Base-by-base conservation (phyloP, 2,888 invertebrate genomes). In the Taenaris catops region DNA sequence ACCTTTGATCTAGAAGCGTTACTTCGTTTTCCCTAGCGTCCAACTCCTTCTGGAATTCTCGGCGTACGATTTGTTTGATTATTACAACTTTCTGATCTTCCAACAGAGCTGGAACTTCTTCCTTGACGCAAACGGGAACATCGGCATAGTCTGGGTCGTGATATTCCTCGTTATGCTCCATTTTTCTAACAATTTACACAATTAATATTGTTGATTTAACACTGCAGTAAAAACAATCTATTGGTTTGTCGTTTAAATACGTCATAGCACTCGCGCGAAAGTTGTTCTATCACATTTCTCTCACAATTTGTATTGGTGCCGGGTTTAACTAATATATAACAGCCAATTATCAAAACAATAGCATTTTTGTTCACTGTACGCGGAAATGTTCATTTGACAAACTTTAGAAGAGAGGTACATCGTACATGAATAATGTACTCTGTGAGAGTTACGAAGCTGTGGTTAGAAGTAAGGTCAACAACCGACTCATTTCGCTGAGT, bases 41-140 rank as follows among this genome's bases (percentile, higher is more conserved):
- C 5, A 95, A 78, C 65, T 96, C 95, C 26, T 87, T 88, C 24
- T 89, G 81, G 74, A 96, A 95, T 70, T 95, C 93, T 38, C 87
- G 87, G 48, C 89, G 88, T 14, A 96, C 88, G 31, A 95, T 91
- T 11, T 83, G 73, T 46, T 87, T 81, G 40, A 92, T 88, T 65
- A 84, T 89, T 9, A 71, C 64, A 17, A 73, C 54, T 63, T 79
- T 76, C 49, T 80, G 75, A 27, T 87, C 88, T 32, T 79, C 75
- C 0, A 67, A 48, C 8, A 58, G 16, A 16, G 38, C 56, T 24
- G 48, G 51, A 0, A 58, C 49, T 38, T 72, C 70, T 37, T 70
- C 68, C 37, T 68, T 67, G 1, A 63, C 55, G 29, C 52, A 50
- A 10, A 55, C 51, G 4, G 64, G 48, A 3, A 50, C 56, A 36